Percentiles rank a stretch among this genome's conserved stretches.
These are phyloP conservation scores for Bolborhynchus lineola DNA, from an alignment of 2,113 vertebrate genomes.

Conservation along the genomic window DNA sequence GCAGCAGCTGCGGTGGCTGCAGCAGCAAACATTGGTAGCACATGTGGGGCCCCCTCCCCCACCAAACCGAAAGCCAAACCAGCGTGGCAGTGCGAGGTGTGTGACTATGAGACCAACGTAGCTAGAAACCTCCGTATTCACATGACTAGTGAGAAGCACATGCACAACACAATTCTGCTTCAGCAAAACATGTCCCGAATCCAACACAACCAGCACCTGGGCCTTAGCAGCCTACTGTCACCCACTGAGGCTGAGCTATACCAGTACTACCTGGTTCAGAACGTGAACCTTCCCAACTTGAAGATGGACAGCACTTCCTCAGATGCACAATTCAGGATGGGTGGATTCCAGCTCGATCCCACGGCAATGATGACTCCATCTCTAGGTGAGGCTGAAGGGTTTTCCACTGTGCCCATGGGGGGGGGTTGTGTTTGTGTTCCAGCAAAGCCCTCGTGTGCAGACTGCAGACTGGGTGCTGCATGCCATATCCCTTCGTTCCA, in stretches of 20 bases:
- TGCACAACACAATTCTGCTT: conserved; percentile 99
- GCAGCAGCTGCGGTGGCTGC: conserved; percentile 80
- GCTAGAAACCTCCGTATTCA: conserved; percentile 97
- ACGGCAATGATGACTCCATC: conserved; percentile 88
- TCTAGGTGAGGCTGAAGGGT: conserved; percentile 83
- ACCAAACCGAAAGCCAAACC: conserved; percentile 99
- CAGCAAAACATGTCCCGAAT: conserved; percentile 97
- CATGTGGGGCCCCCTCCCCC: conserved; percentile 92
- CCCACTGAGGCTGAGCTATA: conserved; percentile 97
- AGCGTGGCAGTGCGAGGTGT: conserved; percentile 98
- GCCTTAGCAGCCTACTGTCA: conserved; percentile 89
- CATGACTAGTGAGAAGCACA: conserved; percentile 99
- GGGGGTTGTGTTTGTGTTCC: background rate
- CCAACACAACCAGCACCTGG: conserved; percentile 88
- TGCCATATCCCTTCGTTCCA: background rate
- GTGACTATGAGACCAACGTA: conserved; percentile 98
- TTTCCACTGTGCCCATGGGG: background rate
- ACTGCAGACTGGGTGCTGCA: accelerated
- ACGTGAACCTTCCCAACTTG: conserved; percentile 91
- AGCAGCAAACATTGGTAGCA: conserved; percentile 82
- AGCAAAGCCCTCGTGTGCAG: accelerated
- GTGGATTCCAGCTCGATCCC: conserved; percentile 93
- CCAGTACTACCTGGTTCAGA: conserved; percentile 98
- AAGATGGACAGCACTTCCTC: conserved; percentile 89
- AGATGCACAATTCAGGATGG: conserved; percentile 91